A percentile compares a stretch with the other conserved stretches of the same genome.
These are phyloP conservation scores for Mythimna loreyi DNA, from an alignment of 2,888 invertebrate genomes.

Conservation along the genomic window DNA sequence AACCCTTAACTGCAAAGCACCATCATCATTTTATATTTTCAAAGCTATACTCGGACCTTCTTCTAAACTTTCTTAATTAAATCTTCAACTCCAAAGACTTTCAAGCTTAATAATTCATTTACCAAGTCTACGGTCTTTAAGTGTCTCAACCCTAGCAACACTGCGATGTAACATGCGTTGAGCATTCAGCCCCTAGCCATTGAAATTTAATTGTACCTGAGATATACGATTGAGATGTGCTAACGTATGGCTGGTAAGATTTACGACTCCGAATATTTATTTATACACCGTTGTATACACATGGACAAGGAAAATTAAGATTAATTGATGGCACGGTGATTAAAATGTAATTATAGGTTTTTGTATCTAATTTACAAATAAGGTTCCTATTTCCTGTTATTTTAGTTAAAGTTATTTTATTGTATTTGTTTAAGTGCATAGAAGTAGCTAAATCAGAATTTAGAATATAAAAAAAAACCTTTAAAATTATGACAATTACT, in stretches of 20 bases:
- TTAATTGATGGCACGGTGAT: slow-evolving; percentile 32
- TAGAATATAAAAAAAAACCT: too few species aligned
- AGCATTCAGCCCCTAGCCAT: slow-evolving; percentile 63
- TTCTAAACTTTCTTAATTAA: background rate
- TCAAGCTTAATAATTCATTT: background rate
- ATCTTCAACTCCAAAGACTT: background rate
- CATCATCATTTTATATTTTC: background rate
- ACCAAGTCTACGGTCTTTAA: background rate
- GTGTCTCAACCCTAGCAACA: slow-evolving; percentile 54
- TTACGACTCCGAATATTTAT: slow-evolving; percentile 51
- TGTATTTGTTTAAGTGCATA: too few species aligned
- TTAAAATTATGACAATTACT: too few species aligned
- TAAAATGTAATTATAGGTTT: slow-evolving; percentile 8
- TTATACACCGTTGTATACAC: slow-evolving; percentile 25
- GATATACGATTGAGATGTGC: slow-evolving; percentile 78
- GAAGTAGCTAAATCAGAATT: too few species aligned
- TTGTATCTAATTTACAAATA: background rate
- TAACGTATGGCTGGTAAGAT: slow-evolving; percentile 56
- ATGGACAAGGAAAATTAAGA: slow-evolving; percentile 48
- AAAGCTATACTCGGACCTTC: background rate
- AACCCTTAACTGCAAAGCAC: background rate
- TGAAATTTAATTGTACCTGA: slow-evolving; percentile 73
- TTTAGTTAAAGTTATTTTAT: too few species aligned
- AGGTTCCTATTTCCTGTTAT: background rate
- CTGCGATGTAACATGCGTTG: slow-evolving; percentile 54